phyloP scores from a whole-genome alignment of 2,113 vertebrate species.

The Ptilonorhynchus violaceus region DNA sequence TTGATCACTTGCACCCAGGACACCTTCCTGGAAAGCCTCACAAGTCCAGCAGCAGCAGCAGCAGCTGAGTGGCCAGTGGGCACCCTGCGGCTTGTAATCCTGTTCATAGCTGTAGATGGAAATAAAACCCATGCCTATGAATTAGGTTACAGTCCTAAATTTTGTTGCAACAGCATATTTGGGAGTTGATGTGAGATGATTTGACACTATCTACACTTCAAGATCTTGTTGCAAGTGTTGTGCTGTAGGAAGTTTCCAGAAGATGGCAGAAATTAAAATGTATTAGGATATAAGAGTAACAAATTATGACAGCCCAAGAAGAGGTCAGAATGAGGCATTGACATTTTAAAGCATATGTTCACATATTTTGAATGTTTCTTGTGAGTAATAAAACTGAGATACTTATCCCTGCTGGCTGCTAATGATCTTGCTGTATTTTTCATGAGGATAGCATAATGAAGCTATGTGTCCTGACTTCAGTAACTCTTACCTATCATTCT shows the following conservation, averaged over 20 bases:
- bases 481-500: neutral
- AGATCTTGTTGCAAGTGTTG: neutral
- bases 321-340: conserved; percentile 32
- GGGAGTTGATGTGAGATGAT: neutral
- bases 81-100: neutral
- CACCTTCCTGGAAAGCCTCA: neutral
- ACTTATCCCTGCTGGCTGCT: conserved; percentile 14
- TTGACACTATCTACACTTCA: neutral
- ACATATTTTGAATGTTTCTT: conserved; percentile 23
- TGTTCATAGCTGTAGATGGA: neutral
- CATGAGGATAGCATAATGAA: neutral
- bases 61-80: neutral
- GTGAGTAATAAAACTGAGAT: conserved; percentile 41
- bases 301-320: conserved; percentile 32
- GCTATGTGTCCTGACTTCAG: neutral
- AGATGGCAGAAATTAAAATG: conserved; percentile 2
- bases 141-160: neutral
- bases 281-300: neutral
- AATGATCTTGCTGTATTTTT: conserved; percentile 26
- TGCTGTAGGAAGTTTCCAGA: neutral
- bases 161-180: neutral
- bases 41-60: neutral
- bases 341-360: conserved; percentile 56
- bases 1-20: neutral
- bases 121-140: neutral